Base-by-base conservation (phyloP, 2,113 vertebrate species). In the Boulengeromyrus knoepffleri region DNA sequence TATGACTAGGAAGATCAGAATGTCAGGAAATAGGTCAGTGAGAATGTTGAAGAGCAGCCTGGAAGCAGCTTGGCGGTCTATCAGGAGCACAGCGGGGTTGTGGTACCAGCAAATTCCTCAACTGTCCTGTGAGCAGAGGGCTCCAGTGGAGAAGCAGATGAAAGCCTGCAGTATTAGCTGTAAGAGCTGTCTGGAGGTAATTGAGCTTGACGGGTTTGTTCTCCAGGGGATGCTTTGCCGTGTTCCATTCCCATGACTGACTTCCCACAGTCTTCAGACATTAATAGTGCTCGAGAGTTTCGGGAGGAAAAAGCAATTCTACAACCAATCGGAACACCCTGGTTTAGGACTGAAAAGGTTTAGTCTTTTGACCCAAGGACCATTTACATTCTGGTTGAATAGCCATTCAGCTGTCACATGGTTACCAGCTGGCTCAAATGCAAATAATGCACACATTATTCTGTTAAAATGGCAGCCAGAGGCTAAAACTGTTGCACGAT, bases 171-270 rank as follows among this genome's bases (percentile, higher is more conserved):
- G 46, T 86, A 50, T 86, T 86, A 49, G 13, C 45, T 47, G 24
- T 85, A 49, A 13, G 10, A 85, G 47, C 47, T 86, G 84, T 86
- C 45, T 31, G 24, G 45, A 47, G n/a, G 46, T 50, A 86, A 86
- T 50, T 50, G 84, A 31, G 84, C 84, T 47, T 86, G 84, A 50
- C 84, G n/a, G 74, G 24, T 27, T 86, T 86, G 46, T 50, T 50
- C 84, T 86, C 84, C 9, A 27, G 84, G n/a, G 45, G 24, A 86
- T 0, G 5, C 83, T 47, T 74, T 24, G 8, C 83, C 8, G 42
- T 85, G 42, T 49, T 47, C 45, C 84, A 49, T 86, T 86, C 84
- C 84, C 84, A 86, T 86, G 84, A 50, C 84, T n/a, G 45, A 47
- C 47, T 86, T 31, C 45, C 21, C 46, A n/a, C 84, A 86, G 45